Evolutionary conservation across 2,113 vertebrate species (phyloP).

Genomic region (Gulo gulo): DNA sequence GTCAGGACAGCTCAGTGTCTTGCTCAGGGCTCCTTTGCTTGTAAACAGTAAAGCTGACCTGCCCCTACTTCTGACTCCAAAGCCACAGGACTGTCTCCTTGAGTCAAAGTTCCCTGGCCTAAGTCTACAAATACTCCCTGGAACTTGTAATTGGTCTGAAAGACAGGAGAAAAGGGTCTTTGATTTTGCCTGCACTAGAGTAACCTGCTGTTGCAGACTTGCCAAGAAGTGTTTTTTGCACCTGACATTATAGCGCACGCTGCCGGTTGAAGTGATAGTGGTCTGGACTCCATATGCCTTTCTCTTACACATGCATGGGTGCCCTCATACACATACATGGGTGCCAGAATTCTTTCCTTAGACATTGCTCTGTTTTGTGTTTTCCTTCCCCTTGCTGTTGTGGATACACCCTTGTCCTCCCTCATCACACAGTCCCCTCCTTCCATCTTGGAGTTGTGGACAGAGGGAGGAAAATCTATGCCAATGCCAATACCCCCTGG

Average conservation of each 20-base stretch:
- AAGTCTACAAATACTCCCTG: conserved; percentile 17
- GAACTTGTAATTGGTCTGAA: conserved; percentile 29
- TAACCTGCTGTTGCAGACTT: not conserved
- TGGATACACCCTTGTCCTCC: not conserved
- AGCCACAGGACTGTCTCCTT: not conserved
- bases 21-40: not conserved
- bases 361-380: not conserved
- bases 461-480: not conserved
- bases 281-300: not conserved
- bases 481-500: not conserved
- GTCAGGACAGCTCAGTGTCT: not conserved
- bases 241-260: not conserved
- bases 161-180: conserved; percentile 23
- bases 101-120: conserved; percentile 31
- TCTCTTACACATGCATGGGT: no score
- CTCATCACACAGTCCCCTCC: not conserved
- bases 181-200: not conserved
- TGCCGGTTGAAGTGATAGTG: not conserved
- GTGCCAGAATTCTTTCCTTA: not conserved
- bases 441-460: not conserved
- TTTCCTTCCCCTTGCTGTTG: not conserved
- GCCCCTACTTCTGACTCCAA: not conserved
- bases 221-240: not conserved
- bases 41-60: not conserved
- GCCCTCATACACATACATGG: no score